Evolutionary conservation across 2,113 vertebrate genomes (phyloP).

Genomic region (Vicugna pacos): DNA sequence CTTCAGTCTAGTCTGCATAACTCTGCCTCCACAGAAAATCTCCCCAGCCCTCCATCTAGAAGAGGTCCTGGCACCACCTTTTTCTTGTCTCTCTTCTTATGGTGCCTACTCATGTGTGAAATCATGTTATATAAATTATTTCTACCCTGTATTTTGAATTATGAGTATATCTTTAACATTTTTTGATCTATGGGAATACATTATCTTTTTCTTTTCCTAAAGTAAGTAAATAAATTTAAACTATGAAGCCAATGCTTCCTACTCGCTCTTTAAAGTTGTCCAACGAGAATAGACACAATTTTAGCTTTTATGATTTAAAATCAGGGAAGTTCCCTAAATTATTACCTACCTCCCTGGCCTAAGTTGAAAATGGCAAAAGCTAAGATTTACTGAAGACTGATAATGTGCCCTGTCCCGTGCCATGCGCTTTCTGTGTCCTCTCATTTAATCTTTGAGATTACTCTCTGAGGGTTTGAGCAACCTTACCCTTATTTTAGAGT

Average conservation of each 20-base stretch:
- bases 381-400: not conserved
- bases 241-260: not conserved
- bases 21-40: not conserved
- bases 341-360: not conserved
- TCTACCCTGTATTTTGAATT: not conserved
- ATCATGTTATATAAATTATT: not conserved
- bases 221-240: not conserved
- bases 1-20: not conserved
- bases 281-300: not conserved
- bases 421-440: not conserved
- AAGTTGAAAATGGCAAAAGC: not conserved
- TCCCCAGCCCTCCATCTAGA: not conserved
- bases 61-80: rapidly evolving
- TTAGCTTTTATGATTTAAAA: not conserved
- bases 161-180: not conserved
- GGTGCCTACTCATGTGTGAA: not conserved
- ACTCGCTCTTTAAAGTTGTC: not conserved
- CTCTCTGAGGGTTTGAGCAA: not conserved
- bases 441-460: not conserved
- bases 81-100: not conserved
- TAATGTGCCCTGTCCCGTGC: not conserved
- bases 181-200: not conserved
- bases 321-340: not conserved
- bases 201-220: not conserved
- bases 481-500: not conserved